These are phyloP conservation scores for Spermophilus dauricus DNA, from an alignment of 2,113 vertebrate species.

Conservation along the genomic window DNA sequence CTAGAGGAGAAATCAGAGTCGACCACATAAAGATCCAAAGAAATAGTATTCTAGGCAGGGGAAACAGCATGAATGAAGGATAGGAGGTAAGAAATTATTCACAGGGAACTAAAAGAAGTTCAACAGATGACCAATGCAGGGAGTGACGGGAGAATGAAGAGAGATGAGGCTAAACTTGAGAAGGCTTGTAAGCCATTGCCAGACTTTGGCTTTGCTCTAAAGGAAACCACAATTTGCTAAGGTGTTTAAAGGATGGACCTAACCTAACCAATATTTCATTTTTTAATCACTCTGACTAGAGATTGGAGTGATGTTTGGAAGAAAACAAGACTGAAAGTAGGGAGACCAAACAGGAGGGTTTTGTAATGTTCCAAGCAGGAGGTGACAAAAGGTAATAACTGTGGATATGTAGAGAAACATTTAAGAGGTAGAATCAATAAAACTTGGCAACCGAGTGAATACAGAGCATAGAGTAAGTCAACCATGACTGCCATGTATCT, in stretches of 20 bases:
- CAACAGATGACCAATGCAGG: neutral
- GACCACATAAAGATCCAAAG: neutral
- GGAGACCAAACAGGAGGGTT: neutral
- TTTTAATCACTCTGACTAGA: neutral
- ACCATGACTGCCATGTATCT: neutral
- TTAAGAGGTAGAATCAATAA: neutral
- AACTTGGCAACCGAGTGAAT: slow-evolving; percentile 2
- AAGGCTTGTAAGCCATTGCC: neutral
- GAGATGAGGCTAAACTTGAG: neutral
- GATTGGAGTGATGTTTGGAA: neutral
- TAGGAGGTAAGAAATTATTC: neutral
- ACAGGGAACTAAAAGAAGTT: neutral
- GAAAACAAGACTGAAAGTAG: neutral
- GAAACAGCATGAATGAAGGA: neutral
- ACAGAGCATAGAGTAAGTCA: neutral
- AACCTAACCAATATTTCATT: slow-evolving; percentile 16
- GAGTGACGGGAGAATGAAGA: neutral
- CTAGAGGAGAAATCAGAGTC: slow-evolving; percentile 10
- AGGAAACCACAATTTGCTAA: neutral
- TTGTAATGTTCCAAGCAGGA: neutral
- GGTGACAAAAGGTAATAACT: neutral
- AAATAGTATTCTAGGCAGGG: neutral
- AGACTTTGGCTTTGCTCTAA: slow-evolving; percentile 6
- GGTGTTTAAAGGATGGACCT: slow-evolving; percentile 5
- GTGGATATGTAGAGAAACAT: slow-evolving; percentile 17